Base-by-base conservation (phyloP, 2,888 invertebrate species). In the Endotricha flammealis region DNA sequence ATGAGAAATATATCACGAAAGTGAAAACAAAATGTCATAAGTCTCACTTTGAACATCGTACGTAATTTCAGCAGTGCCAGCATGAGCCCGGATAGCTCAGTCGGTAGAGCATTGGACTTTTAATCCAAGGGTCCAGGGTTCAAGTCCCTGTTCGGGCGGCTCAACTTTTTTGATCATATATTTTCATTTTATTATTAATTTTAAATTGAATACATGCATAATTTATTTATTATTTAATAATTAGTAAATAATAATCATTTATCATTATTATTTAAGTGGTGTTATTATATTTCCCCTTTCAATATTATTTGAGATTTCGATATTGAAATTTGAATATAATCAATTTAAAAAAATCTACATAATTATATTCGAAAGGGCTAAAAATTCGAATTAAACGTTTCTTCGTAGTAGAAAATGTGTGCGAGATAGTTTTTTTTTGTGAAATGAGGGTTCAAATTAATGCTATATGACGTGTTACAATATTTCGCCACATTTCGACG, bases 51-150 rank as follows among this genome's bases (percentile, higher is more conserved):
- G 35, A 25, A 37, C n/a, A 0, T 33, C 8, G 36, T 45, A 13
- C 11, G 24, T 46, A 53, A 61, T 64, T 78, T 75, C 58, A 24
- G 0, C 0, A 0, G 0, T 0, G 0, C 0, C 0, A 0, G 0
- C 5, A 62, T 20, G 45, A 68, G 87, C 87, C 87, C 87, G 86
- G 86, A 86, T 87, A 86, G 87, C 87, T 86, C 86, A 87, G 86
- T 87, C 86, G 87, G 86, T 87, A 87, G 86, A 86, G 87, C 85
- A 85, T 86, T 83, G 85, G 85, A 83, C 85, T 85, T 83, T 82
- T 87, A 86, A 85, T 86, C 87, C 85, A 85, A 86, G 87, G 86
- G 86, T 87, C 85, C 85, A 86, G 86, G 86, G 87, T 87, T 87
- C 87, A 86, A 87, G 86, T 87, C 87, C 86, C 86, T 86, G 86